These are phyloP conservation scores for Camponotus fellah DNA, from an alignment of 2,888 invertebrate genomes.

Conservation along the genomic window DNA sequence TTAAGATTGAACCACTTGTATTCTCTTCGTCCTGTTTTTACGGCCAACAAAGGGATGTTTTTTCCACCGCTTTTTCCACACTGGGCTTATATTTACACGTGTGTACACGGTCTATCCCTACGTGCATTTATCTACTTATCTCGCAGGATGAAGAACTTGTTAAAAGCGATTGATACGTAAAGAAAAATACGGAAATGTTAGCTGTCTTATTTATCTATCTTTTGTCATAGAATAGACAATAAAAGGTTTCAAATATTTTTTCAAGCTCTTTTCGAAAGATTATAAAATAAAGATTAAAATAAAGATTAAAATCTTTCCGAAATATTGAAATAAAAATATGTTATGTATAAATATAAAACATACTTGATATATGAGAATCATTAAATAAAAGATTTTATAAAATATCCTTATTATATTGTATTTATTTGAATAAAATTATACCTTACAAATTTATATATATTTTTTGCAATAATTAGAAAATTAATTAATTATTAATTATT, in stretches of 20 bases:
- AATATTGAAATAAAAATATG: conserved; percentile 5
- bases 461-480: conserved; percentile 1
- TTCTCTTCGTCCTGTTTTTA: conserved; percentile 37
- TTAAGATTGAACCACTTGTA: conserved; percentile 41
- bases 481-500: conserved; percentile 16
- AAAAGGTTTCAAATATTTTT: not conserved
- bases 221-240: not conserved
- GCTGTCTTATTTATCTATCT: not conserved
- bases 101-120: conserved; percentile 14
- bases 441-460: not conserved
- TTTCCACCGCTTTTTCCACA: conserved; percentile 5
- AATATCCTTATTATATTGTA: not conserved
- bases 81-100: conserved; percentile 3
- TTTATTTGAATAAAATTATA: not conserved
- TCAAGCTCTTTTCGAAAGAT: not conserved
- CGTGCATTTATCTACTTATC: conserved; percentile 28
- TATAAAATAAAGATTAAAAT: conserved; percentile 2
- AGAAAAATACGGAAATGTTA: conserved; percentile 14
- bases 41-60: conserved; percentile 30
- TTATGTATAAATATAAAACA: not conserved
- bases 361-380: not conserved
- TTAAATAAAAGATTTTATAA: not conserved
- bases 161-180: not conserved
- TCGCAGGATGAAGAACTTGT: not conserved
- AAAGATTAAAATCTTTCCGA: not conserved